Evolutionary conservation across 2,888 invertebrate genomes (phyloP).

Genomic region (Hyles lineata): DNA sequence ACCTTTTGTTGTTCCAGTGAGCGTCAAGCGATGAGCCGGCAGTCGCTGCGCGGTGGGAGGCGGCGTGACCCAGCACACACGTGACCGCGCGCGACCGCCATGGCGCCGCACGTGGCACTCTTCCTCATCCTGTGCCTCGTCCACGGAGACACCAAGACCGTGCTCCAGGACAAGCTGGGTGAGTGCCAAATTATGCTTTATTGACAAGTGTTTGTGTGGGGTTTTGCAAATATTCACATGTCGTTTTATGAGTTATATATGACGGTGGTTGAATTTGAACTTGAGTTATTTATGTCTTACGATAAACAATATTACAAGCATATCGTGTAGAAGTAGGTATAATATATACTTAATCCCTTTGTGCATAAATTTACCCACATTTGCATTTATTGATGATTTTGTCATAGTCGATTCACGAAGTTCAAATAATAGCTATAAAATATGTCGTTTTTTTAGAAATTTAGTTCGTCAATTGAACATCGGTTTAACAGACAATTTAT

Average conservation of each 20-base stretch:
- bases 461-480: background rate
- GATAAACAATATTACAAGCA: too few species aligned
- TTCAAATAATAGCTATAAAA: too few species aligned
- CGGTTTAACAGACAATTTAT: background rate
- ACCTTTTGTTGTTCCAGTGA: background rate
- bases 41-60: background rate
- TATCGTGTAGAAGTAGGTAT: too few species aligned
- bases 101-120: slow-evolving; percentile 72
- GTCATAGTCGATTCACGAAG: too few species aligned
- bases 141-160: slow-evolving; percentile 77
- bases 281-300: too few species aligned
- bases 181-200: slow-evolving; percentile 43
- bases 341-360: too few species aligned
- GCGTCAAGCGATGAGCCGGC: slow-evolving; percentile 14
- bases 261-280: too few species aligned
- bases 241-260: too few species aligned
- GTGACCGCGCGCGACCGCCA: slow-evolving; percentile 57
- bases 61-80: slow-evolving; percentile 35
- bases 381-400: too few species aligned
- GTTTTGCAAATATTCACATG: background rate
- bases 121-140: slow-evolving; percentile 75
- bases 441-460: too few species aligned
- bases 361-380: too few species aligned
- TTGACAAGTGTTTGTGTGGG: background rate
- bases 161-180: slow-evolving; percentile 79